Evolutionary conservation across 2,113 vertebrate genomes (phyloP).

Genomic region (Ginglymostoma cirratum): DNA sequence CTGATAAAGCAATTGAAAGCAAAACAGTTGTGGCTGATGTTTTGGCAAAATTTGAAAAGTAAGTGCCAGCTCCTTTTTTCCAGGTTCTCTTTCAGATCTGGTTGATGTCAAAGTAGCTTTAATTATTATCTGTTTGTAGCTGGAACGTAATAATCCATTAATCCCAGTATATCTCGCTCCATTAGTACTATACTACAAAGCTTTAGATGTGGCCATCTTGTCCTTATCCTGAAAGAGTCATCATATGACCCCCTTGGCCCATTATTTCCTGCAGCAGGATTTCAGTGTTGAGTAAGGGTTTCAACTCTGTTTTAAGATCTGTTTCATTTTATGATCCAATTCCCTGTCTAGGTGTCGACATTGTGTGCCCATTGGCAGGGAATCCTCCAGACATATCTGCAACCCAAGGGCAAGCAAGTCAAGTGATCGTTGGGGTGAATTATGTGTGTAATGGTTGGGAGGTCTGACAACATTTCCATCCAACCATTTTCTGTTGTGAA

Average conservation of each 20-base stretch:
- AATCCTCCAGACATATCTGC: neutral
- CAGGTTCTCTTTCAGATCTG: neutral
- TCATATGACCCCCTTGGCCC: neutral
- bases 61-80: slow-evolving; percentile 42
- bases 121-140: neutral
- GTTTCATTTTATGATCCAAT: neutral
- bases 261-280: neutral
- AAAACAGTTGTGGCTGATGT: slow-evolving; percentile 84
- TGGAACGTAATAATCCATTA: neutral
- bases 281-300: neutral
- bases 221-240: neutral
- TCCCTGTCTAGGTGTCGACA: neutral
- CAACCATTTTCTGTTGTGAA: neutral
- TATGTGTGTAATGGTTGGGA: neutral
- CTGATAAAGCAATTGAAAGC: slow-evolving; percentile 89
- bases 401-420: neutral
- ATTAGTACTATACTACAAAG: neutral
- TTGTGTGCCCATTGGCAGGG: neutral
- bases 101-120: neutral
- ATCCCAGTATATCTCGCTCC: neutral
- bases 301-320: neutral
- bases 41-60: slow-evolving; percentile 95
- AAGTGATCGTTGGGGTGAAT: neutral
- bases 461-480: neutral
- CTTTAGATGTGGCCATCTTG: neutral